phyloP scores from a whole-genome alignment of 2,797 vertebrate species.

The Manis javanica region DNA sequence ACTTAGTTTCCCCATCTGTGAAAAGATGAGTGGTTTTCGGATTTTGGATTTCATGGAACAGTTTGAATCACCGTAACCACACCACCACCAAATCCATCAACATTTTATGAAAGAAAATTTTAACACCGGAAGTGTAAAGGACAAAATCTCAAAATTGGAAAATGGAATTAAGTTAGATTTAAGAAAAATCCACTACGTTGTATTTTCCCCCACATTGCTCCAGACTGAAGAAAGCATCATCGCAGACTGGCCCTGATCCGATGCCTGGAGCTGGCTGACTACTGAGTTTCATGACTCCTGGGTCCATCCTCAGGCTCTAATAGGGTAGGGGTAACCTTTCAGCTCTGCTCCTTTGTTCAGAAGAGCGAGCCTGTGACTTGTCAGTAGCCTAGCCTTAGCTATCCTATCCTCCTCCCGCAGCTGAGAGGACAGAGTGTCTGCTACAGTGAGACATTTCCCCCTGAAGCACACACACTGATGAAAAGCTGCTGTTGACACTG shows the following conservation, averaged over 20 bases:
- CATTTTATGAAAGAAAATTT: not conserved
- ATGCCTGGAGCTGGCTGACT: not conserved
- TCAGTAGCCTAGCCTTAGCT: not conserved
- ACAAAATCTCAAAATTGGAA: not conserved
- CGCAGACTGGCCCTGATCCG: not conserved
- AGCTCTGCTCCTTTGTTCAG: not conserved
- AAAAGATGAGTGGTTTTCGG: not conserved
- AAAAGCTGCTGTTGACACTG: not conserved
- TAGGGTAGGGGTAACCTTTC: not conserved
- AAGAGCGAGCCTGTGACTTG: not conserved
- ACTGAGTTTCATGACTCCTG: not conserved
- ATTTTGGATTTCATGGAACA: slow-evolving; percentile 21
- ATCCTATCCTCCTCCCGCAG: not conserved
- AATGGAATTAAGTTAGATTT: not conserved
- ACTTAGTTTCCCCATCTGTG: not conserved
- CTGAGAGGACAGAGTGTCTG: not conserved
- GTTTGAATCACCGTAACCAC: not conserved
- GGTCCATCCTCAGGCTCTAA: not conserved
- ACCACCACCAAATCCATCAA: not conserved
- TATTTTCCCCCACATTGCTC: not conserved
- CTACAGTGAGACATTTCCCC: not conserved
- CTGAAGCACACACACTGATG: not conserved
- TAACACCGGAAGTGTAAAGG: not conserved
- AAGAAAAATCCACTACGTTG: not conserved
- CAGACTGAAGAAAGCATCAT: not conserved